Conservation (phyloP, 1,140 invertebrate species). For the Lepidurus packardi region DNA sequence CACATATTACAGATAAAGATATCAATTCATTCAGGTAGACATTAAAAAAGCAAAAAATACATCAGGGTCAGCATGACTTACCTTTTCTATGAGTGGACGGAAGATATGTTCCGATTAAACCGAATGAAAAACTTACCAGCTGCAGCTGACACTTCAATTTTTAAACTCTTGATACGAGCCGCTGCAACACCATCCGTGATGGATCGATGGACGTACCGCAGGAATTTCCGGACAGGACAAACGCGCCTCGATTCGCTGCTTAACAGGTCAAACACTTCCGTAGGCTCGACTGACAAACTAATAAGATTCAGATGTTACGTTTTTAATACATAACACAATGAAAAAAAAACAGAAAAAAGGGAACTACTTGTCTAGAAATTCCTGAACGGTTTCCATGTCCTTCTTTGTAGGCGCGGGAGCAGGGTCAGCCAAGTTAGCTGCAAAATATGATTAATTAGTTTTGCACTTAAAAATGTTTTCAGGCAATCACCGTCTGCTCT, state of each 20-base stretch:
- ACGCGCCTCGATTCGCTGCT: neutral
- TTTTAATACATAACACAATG: neutral
- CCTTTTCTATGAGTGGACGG: neutral
- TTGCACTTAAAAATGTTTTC: neutral
- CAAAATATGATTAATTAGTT: neutral
- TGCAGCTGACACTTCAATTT: neutral
- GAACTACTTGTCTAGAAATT: neutral
- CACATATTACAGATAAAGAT: neutral
- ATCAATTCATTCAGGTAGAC: neutral
- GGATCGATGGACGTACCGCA: neutral
- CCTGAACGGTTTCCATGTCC: neutral
- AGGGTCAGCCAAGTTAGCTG: neutral
- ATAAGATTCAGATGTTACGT: conserved; percentile 1
- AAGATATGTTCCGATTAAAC: neutral
- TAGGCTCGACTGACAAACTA: neutral
- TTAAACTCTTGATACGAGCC: neutral
- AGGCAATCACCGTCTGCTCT: neutral
- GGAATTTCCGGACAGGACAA: neutral
- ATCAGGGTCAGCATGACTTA: neutral
- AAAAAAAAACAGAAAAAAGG: neutral
- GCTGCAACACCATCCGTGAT: neutral
- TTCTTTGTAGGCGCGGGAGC: neutral
- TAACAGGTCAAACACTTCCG: neutral
- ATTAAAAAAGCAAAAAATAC: neutral
- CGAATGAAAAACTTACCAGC: neutral